These are phyloP conservation scores for Tipula confusa DNA, from an alignment of 2,888 invertebrate species.

Conservation along the genomic window DNA sequence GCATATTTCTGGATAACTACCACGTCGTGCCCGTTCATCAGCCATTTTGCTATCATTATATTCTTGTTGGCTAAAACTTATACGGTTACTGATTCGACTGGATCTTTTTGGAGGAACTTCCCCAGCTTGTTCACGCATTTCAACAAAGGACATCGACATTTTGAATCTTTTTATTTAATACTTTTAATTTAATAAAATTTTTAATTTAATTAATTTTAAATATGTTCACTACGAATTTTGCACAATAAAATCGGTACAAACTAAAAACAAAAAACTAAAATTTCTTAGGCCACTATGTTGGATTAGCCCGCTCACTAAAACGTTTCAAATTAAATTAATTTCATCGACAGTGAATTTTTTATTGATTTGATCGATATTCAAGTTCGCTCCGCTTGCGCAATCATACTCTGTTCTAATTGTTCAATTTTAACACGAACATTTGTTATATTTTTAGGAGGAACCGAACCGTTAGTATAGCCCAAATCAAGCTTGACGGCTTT, in stretches of 20 bases:
- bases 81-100: background rate
- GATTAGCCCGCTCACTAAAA: too few species aligned
- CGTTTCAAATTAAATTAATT: too few species aligned
- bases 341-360: background rate
- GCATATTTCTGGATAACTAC: background rate
- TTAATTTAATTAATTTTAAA: background rate
- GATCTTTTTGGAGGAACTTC: background rate
- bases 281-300: too few species aligned
- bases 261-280: background rate
- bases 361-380: background rate
- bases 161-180: background rate
- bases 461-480: background rate
- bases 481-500: background rate
- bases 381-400: background rate
- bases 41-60: background rate
- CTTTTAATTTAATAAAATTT: too few species aligned
- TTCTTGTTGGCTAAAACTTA: background rate
- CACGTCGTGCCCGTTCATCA: background rate
- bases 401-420: background rate
- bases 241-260: background rate
- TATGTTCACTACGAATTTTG: background rate
- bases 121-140: background rate
- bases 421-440: background rate
- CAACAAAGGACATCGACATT: background rate
- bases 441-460: background rate